Evolutionary conservation across 2,113 vertebrate genomes (phyloP), one percentile per base, ranked within the genome.

Genomic region (Siniperca chuatsi): DNA sequence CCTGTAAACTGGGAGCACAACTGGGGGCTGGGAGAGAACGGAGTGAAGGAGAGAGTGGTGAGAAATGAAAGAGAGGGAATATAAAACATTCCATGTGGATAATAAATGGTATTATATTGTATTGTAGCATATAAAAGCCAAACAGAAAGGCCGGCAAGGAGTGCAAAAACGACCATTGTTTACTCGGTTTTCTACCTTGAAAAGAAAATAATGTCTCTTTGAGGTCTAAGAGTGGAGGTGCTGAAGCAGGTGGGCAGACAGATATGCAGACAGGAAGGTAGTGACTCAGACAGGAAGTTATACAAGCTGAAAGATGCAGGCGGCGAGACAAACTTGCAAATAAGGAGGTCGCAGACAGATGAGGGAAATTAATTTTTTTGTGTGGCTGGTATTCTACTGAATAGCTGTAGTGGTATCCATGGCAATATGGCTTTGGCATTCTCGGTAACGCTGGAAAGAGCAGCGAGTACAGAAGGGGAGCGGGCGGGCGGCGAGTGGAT

Each of bases 381-480:
- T 83, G 71, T 35, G 84, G 81, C 75, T 79, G 87, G 82, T 75
- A 79, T 92, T 88, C 71, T 64, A 74, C 78, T 83, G 81, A 90
- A 90, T 89, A 89, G 88, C 81, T 85, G 85, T 88, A 87, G 91
- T 88, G 75, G 92, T 93, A 77, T 90, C 92, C 92, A 92, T 71
- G 72, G 90, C 82, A 92, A 92, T 88, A 29, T 6, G 78, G 84
- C 73, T 87, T 77, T 79, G 85, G 75, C 79, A 86, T 73, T 76
- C 54, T 76, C 35, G 2, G 78, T 33, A 79, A 52, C 12, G 71
- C 87, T 79, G 80, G 77, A 87, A 89, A 79, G 83, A 88, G 86
- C 12, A 37, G 62, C 8, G 70, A 75, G 79, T n/a, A n/a, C 66
- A 87, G 85, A 81, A 10, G 62, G 73, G 57, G 50, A 76, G 77